Evolutionary conservation across 1,140 invertebrate genomes (phyloP).

Genomic region (Chrysoperla carnea): DNA sequence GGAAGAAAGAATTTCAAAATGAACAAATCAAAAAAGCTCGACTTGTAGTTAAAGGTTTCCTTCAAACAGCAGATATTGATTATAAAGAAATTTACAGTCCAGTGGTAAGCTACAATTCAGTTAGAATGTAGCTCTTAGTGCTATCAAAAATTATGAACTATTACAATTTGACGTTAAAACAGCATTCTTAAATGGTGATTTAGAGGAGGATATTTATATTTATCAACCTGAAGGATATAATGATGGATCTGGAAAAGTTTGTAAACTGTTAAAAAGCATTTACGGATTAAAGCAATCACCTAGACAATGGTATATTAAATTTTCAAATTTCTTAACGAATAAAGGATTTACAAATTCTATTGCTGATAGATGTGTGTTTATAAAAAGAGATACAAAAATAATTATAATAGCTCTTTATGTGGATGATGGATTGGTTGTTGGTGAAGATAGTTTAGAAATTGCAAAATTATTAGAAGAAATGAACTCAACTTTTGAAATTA

Average conservation of each 20-base stretch:
- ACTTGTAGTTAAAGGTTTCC: no score
- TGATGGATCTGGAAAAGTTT: slow-evolving; percentile 2
- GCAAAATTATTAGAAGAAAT: not conserved
- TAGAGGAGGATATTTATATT: slow-evolving; percentile 15
- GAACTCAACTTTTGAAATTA: slow-evolving; percentile 3
- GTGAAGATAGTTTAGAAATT: slow-evolving; percentile 1
- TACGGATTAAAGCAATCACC: slow-evolving; percentile 1
- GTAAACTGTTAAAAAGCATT: slow-evolving; percentile 1
- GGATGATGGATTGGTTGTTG: slow-evolving; percentile 10
- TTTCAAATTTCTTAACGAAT: not conserved
- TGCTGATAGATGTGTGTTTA: not conserved
- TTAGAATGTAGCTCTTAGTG: no score
- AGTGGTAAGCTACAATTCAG: no score
- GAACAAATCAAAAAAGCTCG: no score
- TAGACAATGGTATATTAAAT: not conserved
- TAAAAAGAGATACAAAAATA: not conserved
- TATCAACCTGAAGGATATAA: slow-evolving; percentile 10
- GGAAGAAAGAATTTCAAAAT: no score
- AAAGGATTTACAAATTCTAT: not conserved
- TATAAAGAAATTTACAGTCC: no score
- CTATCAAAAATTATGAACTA: no score
- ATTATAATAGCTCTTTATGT: slow-evolving; percentile 10
- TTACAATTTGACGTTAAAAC: slow-evolving; percentile 13
- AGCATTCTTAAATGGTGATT: slow-evolving; percentile 13
- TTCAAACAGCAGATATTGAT: no score